A percentile compares a stretch with the other conserved stretches of the same genome.
Evolutionary conservation across 2,113 vertebrate genomes (phyloP).

Genomic region (Acrocephalus arundinaceus): DNA sequence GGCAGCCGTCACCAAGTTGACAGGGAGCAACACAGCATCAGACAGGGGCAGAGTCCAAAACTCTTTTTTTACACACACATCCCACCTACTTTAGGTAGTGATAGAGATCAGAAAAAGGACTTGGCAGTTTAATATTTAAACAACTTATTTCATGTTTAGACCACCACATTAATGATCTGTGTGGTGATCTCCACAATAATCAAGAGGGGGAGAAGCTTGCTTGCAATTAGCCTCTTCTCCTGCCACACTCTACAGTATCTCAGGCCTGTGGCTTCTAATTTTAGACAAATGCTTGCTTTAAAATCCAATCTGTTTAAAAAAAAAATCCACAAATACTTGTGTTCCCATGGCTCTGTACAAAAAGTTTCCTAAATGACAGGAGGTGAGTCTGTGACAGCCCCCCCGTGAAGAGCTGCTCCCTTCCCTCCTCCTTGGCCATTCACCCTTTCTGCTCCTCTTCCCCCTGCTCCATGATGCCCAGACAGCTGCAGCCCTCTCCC

Average conservation of each 20-base stretch:
- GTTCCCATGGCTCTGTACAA: background rate
- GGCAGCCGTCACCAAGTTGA: background rate
- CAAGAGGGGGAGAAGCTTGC: background rate
- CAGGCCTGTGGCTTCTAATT: conserved; percentile 4
- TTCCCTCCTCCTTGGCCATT: background rate
- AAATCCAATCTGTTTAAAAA: background rate
- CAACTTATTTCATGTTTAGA: conserved; percentile 9
- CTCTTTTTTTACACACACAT: background rate
- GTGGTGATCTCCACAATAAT: conserved; percentile 32
- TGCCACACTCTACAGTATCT: background rate
- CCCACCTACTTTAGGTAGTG: background rate
- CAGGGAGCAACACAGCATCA: background rate
- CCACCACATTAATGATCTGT: background rate
- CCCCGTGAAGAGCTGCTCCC: background rate
- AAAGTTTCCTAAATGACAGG: fast-evolving
- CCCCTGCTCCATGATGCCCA: fast-evolving
- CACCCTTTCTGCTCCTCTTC: background rate
- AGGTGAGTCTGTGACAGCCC: background rate
- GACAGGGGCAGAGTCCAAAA: background rate
- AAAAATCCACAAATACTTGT: background rate
- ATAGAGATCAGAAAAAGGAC: conserved; percentile 1
- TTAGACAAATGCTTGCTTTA: conserved; percentile 20
- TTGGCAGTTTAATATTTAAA: conserved; percentile 31
- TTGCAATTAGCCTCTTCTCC: conserved; percentile 9
- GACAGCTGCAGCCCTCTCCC: background rate